Percentiles rank a stretch among this genome's conserved stretches.
Conservation (phyloP, 1,140 invertebrate genomes). For the Chionoecetes opilio region DNA sequence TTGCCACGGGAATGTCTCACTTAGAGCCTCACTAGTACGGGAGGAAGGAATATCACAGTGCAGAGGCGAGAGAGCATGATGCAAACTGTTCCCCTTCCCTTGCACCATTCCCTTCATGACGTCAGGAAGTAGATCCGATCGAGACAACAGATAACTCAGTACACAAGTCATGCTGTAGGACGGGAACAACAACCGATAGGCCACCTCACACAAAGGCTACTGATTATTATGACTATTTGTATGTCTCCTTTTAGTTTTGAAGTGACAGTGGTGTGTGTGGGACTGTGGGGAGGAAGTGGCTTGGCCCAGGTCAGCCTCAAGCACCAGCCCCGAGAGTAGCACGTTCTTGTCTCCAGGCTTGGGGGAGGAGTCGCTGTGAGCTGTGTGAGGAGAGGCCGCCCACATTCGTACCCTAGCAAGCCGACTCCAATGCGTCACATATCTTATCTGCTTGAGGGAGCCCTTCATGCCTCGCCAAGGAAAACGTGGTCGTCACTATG, state of each 20-base stretch:
- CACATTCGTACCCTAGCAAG: constrained; percentile 68
- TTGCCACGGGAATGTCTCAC: not conserved
- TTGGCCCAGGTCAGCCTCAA: constrained; percentile 43
- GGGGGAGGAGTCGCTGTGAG: constrained; percentile 13
- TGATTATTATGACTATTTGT: not conserved
- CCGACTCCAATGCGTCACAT: constrained; percentile 3
- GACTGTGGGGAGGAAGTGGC: not conserved
- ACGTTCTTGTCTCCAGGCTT: constrained; percentile 24
- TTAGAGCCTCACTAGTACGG: not conserved
- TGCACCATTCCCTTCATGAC: not conserved
- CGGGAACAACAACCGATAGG: not conserved
- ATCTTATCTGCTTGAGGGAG: constrained; percentile 36
- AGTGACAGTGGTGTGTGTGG: not conserved
- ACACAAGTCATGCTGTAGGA: not conserved
- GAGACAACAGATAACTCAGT: not conserved
- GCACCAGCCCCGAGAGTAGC: constrained; percentile 42
- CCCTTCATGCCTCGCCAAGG: not conserved
- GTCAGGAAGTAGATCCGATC: not conserved
- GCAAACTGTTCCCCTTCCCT: not conserved
- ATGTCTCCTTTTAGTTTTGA: not conserved
- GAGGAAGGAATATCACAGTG: not conserved
- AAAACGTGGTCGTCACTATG: not conserved
- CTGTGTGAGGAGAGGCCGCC: constrained; percentile 39
- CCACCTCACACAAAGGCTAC: not conserved
- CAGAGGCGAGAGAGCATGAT: not conserved